A percentile compares a stretch with the other conserved stretches of the same genome.
Conservation (phyloP, 2,888 invertebrate species). For the Drosophila nr. perissopoda region DNA sequence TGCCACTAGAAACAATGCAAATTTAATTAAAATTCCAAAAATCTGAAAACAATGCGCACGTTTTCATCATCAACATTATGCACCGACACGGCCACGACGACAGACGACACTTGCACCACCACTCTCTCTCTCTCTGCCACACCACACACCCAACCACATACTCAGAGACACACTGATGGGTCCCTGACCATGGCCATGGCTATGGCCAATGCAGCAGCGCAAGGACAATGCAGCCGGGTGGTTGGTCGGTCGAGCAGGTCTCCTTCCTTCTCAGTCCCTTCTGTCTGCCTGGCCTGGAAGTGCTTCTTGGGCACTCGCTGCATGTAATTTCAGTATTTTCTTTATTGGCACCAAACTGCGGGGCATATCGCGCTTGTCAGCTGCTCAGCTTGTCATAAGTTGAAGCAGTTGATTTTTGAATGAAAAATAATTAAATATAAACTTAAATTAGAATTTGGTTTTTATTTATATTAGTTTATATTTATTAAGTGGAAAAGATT, state of each 20-base stretch:
- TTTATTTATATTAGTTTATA: background rate
- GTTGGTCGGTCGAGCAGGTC: background rate
- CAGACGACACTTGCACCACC: constrained; percentile 9
- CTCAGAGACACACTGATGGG: constrained; percentile 19
- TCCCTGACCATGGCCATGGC: constrained; percentile 52
- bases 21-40: constrained; percentile 76
- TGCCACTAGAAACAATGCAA: constrained; percentile 74
- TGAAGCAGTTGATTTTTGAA: background rate
- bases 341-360: constrained; percentile 21
- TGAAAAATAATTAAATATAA: background rate
- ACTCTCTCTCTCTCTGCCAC: constrained; percentile 7
- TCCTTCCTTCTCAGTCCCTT: background rate
- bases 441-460: background rate
- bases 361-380: background rate
- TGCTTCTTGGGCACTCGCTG: constrained; percentile 37
- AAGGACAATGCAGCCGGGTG: constrained; percentile 54
- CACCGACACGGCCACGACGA: constrained; percentile 39
- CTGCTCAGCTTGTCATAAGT: background rate
- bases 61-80: constrained; percentile 71
- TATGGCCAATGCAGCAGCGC: constrained; percentile 60
- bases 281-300: constrained; percentile 15
- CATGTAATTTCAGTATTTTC: constrained; percentile 60
- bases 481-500: background rate
- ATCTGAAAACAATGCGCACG: constrained; percentile 72
- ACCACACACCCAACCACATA: background rate